A percentile compares a stretch with the other conserved stretches of the same genome.
Conservation (phyloP, 2,113 vertebrate genomes). For the Glaucomys volans region DNA sequence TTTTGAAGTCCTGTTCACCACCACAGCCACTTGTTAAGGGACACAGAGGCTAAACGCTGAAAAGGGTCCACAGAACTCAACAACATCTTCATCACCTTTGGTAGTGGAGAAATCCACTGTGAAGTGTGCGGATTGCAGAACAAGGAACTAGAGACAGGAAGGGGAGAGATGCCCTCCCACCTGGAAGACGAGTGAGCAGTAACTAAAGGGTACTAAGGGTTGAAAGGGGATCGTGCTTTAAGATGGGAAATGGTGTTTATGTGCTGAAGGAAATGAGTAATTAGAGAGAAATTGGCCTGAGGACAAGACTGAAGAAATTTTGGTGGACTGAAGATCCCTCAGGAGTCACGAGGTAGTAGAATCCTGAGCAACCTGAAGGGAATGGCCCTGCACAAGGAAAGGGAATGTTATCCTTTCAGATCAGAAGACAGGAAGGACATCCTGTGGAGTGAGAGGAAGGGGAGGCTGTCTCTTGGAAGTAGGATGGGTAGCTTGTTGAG, state of each 20-base stretch:
- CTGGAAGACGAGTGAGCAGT: background rate
- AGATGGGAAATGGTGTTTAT: background rate
- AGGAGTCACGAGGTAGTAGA: background rate
- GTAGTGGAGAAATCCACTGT: accelerated
- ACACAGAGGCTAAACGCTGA: background rate
- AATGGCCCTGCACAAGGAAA: background rate
- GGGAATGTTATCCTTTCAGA: background rate
- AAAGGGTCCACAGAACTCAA: background rate
- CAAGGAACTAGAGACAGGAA: background rate
- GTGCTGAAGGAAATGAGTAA: background rate
- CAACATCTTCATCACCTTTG: too few relatives aligned
- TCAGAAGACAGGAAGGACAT: background rate
- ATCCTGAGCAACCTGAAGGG: background rate
- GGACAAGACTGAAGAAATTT: background rate
- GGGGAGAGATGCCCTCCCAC: background rate
- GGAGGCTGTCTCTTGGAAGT: background rate
- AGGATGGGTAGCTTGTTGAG: background rate
- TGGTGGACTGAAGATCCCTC: background rate
- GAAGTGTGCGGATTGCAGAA: background rate
- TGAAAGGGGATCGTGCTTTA: background rate
- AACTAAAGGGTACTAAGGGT: background rate
- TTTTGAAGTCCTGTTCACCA: background rate
- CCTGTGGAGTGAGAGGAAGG: too few relatives aligned
- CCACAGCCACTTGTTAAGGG: background rate
- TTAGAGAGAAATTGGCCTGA: background rate